These are phyloP conservation scores for Leucophenga varia DNA, from an alignment of 1,140 invertebrate genomes.

Conservation along the genomic window DNA sequence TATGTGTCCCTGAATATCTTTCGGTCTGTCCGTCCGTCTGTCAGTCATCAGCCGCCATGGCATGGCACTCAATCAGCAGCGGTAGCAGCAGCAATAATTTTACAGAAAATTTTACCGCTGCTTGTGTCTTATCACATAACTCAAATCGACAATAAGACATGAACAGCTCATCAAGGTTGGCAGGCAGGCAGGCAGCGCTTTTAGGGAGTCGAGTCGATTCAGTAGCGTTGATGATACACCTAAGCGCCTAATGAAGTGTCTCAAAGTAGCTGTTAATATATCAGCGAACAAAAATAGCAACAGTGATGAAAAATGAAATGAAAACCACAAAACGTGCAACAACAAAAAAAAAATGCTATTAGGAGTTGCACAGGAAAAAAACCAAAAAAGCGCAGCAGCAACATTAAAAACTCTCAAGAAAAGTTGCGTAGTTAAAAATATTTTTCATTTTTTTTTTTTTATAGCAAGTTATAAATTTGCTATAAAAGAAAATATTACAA, in stretches of 20 bases:
- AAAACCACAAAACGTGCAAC: slow-evolving; percentile 13
- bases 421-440: too few species aligned
- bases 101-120: too few species aligned
- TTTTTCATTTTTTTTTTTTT: too few species aligned
- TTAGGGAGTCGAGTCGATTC: too few species aligned
- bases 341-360: slow-evolving; percentile 18
- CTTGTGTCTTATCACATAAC: slow-evolving; percentile 32
- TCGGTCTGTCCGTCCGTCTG: too few species aligned
- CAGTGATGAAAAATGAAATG: neutral
- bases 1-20: too few species aligned
- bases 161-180: slow-evolving; percentile 7
- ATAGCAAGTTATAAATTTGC: slow-evolving; percentile 23
- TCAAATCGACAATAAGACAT: slow-evolving; percentile 31
- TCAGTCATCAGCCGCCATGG: slow-evolving; percentile 23
- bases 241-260: slow-evolving; percentile 40
- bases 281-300: slow-evolving; percentile 1
- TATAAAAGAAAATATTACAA: slow-evolving; percentile 35
- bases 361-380: too few species aligned
- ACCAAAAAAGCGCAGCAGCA: too few species aligned
- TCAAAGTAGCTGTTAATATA: slow-evolving; percentile 48
- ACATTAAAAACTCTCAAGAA: too few species aligned
- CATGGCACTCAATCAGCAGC: slow-evolving; percentile 41
- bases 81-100: neutral
- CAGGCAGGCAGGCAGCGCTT: too few species aligned
- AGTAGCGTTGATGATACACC: too few species aligned